These are phyloP conservation scores for Microctonus hyperodae DNA, from an alignment of 2,888 invertebrate species.

Conservation along the genomic window DNA sequence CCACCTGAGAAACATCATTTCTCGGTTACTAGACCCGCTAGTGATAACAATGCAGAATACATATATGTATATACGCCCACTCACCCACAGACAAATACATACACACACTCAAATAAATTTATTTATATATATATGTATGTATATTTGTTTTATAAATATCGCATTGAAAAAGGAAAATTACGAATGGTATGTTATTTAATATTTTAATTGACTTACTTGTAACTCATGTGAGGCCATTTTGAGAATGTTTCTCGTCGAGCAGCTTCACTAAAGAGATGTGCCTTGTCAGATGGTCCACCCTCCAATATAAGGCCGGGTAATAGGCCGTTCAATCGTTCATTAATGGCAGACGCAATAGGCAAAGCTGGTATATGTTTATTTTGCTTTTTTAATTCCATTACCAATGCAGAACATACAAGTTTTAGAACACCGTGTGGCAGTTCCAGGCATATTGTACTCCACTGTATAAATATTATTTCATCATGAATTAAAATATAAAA, in stretches of 20 bases:
- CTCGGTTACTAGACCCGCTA: slow-evolving; percentile 23
- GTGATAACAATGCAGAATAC: slow-evolving; percentile 18
- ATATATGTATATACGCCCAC: neutral
- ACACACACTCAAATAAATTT: no score
- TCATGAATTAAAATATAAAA: slow-evolving; percentile 9
- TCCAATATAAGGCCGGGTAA: slow-evolving; percentile 67
- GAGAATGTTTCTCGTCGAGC: slow-evolving; percentile 90
- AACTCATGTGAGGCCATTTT: slow-evolving; percentile 97
- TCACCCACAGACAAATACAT: no score
- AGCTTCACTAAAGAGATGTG: slow-evolving; percentile 90
- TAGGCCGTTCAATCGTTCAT: slow-evolving; percentile 84
- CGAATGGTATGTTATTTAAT: slow-evolving; percentile 12
- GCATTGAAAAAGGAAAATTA: slow-evolving; percentile 16
- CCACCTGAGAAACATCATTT: slow-evolving; percentile 71
- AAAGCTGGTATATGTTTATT: slow-evolving; percentile 85
- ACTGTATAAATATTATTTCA: slow-evolving; percentile 73
- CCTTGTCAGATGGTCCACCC: slow-evolving; percentile 65
- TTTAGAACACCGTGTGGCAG: slow-evolving; percentile 82
- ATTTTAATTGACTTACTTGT: slow-evolving; percentile 83
- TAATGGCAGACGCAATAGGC: slow-evolving; percentile 88
- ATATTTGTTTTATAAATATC: slow-evolving; percentile 1
- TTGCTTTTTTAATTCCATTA: slow-evolving; percentile 82
- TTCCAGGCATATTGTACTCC: slow-evolving; percentile 88
- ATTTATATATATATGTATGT: slow-evolving; percentile 13
- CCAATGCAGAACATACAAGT: slow-evolving; percentile 79